Percentiles rank a stretch among this genome's conserved stretches.
Conservation (phyloP, 2,888 invertebrate species). For the Lepidochrysops patricia region DNA sequence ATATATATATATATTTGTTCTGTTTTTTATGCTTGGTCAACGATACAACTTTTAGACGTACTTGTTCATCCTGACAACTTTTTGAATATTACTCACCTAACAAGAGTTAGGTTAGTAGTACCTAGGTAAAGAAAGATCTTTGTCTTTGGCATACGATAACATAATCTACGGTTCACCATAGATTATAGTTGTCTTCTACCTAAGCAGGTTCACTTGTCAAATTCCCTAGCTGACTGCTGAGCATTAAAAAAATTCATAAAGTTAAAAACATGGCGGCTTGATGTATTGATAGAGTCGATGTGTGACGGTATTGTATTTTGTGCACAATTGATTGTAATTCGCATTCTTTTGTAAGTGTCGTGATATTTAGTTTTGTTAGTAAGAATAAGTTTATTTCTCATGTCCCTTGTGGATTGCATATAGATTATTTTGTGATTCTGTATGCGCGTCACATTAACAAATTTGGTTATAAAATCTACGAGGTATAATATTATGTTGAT, state of each 20-base stretch:
- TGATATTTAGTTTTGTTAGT: background rate
- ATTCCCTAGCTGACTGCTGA: background rate
- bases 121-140: too few relatives aligned
- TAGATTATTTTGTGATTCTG: constrained; percentile 17
- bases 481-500: constrained; percentile 6
- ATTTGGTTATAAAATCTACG: constrained; percentile 8
- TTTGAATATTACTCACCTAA: too few relatives aligned
- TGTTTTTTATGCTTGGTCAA: too few relatives aligned
- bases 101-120: too few relatives aligned
- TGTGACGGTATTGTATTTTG: constrained; percentile 18
- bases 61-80: too few relatives aligned
- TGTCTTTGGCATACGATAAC: too few relatives aligned
- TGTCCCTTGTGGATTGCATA: constrained; percentile 5
- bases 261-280: constrained; percentile 29
- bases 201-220: background rate
- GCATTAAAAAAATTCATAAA: constrained; percentile 4
- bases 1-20: too few relatives aligned
- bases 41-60: too few relatives aligned
- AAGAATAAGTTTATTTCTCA: background rate
- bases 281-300: constrained; percentile 26
- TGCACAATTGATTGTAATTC: constrained; percentile 1
- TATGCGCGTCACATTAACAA: constrained; percentile 26
- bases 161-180: background rate
- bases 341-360: constrained; percentile 10
- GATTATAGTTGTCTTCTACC: too few relatives aligned